These are phyloP conservation scores for Achatina immaculata DNA, from an alignment of 1,140 invertebrate genomes.

Conservation along the genomic window DNA sequence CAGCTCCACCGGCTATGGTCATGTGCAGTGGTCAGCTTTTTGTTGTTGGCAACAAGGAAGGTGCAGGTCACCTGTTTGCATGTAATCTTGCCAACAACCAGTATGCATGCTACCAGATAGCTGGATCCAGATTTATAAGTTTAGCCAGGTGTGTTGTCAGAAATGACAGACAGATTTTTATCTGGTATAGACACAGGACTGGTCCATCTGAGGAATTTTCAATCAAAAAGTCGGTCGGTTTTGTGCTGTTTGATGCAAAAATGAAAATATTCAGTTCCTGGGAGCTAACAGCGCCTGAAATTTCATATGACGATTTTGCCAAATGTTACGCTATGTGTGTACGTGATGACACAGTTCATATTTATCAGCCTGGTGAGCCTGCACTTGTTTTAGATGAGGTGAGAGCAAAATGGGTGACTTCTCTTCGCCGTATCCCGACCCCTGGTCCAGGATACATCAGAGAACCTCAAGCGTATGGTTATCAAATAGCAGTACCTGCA, in stretches of 20 bases:
- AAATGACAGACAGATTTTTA: slow-evolving; percentile 61
- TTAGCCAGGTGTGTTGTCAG: slow-evolving; percentile 61
- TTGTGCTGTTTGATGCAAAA: slow-evolving; percentile 68
- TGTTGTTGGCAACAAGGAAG: slow-evolving; percentile 66
- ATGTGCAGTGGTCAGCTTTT: slow-evolving; percentile 62
- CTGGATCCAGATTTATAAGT: slow-evolving; percentile 66
- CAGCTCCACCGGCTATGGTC: slow-evolving; percentile 65
- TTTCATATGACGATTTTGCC: slow-evolving; percentile 66
- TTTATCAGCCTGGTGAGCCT: slow-evolving; percentile 66
- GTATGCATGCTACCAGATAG: slow-evolving; percentile 67
- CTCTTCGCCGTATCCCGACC: slow-evolving; percentile 53
- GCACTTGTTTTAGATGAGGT: slow-evolving; percentile 64
- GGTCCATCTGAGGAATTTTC: slow-evolving; percentile 68
- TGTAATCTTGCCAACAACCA: slow-evolving; percentile 64
- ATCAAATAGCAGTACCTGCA: slow-evolving; percentile 58
- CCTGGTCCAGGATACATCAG: slow-evolving; percentile 38
- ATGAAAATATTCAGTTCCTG: slow-evolving; percentile 61
- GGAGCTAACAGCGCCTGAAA: slow-evolving; percentile 62
- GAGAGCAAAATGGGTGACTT: slow-evolving; percentile 63
- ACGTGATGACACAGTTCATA: slow-evolving; percentile 61
- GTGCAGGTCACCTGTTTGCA: slow-evolving; percentile 65
- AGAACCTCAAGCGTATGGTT: slow-evolving; percentile 56
- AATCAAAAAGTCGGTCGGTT: slow-evolving; percentile 67
- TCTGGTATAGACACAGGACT: slow-evolving; percentile 67
- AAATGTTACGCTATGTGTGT: slow-evolving; percentile 61